phyloP scores from a whole-genome alignment of 2,113 vertebrate species.

The Rutilus rutilus region DNA sequence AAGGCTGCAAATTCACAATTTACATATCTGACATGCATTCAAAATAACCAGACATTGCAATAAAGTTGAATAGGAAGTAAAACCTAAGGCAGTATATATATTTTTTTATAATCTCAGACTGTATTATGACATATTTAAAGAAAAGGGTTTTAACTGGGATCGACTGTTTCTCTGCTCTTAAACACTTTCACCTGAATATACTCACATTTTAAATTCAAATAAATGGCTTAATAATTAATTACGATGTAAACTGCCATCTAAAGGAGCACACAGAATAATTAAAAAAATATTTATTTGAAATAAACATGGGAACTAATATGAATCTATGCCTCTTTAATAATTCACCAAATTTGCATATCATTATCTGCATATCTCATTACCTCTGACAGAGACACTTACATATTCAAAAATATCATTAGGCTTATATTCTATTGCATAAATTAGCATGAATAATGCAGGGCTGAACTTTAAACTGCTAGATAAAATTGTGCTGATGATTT shows the following conservation, averaged over 20 bases:
- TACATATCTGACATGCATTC: neutral
- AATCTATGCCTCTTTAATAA: conserved; percentile 77
- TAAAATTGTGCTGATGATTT: conserved; percentile 55
- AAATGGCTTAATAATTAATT: conserved; percentile 73
- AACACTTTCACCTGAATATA: neutral
- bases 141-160: neutral
- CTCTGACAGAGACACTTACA: conserved; percentile 70
- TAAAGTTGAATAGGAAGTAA: neutral
- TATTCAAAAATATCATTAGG: conserved; percentile 76
- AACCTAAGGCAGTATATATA: too few relatives aligned
- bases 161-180: neutral
- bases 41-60: neutral
- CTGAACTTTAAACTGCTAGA: conserved; percentile 60
- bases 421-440: conserved; percentile 71
- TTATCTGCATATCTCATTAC: conserved; percentile 78
- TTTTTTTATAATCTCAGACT: too few relatives aligned
- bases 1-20: conserved; percentile 6
- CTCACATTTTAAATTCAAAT: conserved; percentile 43
- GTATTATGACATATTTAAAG: neutral
- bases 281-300: conserved; percentile 68
- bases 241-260: conserved; percentile 68
- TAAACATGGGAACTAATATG: conserved; percentile 74
- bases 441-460: conserved; percentile 77
- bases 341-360: conserved; percentile 78
- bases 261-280: conserved; percentile 58